Percentiles rank a stretch among this genome's conserved stretches.
Conservation (phyloP, 2,113 vertebrate genomes). For the Tringa solitaria region DNA sequence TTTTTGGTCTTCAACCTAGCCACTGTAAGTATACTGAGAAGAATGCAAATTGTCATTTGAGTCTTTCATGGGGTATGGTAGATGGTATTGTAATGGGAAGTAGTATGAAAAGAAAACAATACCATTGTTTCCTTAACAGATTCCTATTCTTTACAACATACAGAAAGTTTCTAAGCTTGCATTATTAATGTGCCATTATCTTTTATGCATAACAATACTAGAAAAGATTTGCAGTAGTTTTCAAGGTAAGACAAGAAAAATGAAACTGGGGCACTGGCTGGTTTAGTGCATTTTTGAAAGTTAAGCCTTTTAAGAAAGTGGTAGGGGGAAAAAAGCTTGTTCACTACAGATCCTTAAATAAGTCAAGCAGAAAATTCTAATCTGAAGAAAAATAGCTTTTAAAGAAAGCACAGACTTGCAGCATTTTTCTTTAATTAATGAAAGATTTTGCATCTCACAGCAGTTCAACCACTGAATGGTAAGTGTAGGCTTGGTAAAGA, state of each 20-base stretch:
- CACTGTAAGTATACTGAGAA: not conserved
- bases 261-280: not conserved
- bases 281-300: not conserved
- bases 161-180: not conserved
- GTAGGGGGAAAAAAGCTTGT: not conserved
- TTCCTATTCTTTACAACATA: not conserved
- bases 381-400: slow-evolving; percentile 38
- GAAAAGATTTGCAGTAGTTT: not conserved
- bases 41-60: not conserved
- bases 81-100: not conserved
- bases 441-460: not conserved
- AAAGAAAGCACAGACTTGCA: slow-evolving; percentile 1
- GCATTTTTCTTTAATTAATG: not conserved
- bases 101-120: not conserved
- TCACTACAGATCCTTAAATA: not conserved
- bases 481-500: not conserved
- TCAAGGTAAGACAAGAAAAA: not conserved
- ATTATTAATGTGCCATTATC: not conserved
- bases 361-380: slow-evolving; percentile 43
- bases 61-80: not conserved
- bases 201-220: not conserved
- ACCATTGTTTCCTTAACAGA: not conserved
- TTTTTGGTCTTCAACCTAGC: not conserved
- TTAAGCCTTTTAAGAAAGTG: slow-evolving; percentile 23
- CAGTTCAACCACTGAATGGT: not conserved